Base-by-base conservation (phyloP, 2,888 invertebrate genomes). In the Pycnomerus fuliginosus region DNA sequence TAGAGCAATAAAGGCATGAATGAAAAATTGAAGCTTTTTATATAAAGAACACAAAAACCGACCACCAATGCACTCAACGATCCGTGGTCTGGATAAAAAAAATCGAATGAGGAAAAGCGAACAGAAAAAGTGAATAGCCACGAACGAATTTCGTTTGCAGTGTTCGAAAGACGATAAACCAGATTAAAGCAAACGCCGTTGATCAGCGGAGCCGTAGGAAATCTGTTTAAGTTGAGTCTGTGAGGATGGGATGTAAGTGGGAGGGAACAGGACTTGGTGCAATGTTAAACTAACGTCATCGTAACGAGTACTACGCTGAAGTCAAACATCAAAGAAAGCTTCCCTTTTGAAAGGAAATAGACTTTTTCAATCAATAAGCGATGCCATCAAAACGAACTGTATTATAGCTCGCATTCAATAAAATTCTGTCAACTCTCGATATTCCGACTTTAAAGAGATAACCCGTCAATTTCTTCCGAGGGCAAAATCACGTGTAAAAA, bases 351-450 rank as follows among this genome's bases (percentile, higher is more conserved):
- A 51, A 52, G 60, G 61, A 64, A 64, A 63, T 63, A 60, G 64
- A 62, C 60, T 63, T 62, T 62, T 61, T 61, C 64, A 62, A 64
- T 62, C 64, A 62, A 61, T 63, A 57, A 60, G 52, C 53, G 56
- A 58, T 54, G 53, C 50, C 53, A 50, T 42, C 44, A 48, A 48
- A 53, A 48, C 52, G 53, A 44, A 52, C 50, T 44, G 48, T 37
- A 45, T 49, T 44, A 49, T 45, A 27, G 20, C 16, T 22, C 29
- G 29, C 27, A 43, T 47, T 47, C 47, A 33, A 47, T 43, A 35
- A 43, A 47, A 38, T 47, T 42, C 46, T 29, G 31, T 45, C 45
- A 20, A 45, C 34, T 42, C 42, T 30, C 41, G 14, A 36, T 35
- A 34, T 29, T 29, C 14, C 33, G 34, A 31, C 34, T 20, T 25